These are phyloP conservation scores for Alentia gelatinosa DNA, from an alignment of 2,888 invertebrate genomes.

Conservation along the genomic window DNA sequence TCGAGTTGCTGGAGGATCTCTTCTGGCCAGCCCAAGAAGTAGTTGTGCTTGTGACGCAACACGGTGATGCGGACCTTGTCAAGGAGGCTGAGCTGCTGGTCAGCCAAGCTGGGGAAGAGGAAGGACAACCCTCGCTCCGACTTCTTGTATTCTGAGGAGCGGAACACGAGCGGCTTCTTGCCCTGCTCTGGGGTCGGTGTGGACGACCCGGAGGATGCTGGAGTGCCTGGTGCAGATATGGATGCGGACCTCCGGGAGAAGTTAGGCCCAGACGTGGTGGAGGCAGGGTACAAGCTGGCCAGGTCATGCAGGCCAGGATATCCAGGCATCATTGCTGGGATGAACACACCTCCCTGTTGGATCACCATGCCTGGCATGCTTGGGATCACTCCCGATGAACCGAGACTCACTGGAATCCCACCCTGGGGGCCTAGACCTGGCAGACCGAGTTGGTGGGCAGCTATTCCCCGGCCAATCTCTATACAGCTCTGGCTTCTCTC, in stretches of 20 bases:
- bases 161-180: constrained; percentile 28
- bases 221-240: constrained; percentile 21
- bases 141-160: constrained; percentile 56
- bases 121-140: constrained; percentile 64
- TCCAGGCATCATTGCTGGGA: constrained; percentile 15
- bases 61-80: constrained; percentile 66
- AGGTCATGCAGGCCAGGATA: constrained; percentile 9
- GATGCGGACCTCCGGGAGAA: constrained; percentile 2
- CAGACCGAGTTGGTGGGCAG: not conserved
- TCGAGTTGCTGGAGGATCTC: constrained; percentile 62
- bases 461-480: constrained; percentile 3
- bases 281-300: not conserved
- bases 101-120: constrained; percentile 64
- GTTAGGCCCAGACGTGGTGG: not conserved
- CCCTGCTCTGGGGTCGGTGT: constrained; percentile 4
- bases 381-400: not conserved
- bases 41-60: constrained; percentile 66
- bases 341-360: constrained; percentile 7
- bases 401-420: not conserved
- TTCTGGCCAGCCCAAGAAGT: constrained; percentile 66
- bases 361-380: constrained; percentile 18
- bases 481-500: constrained; percentile 27
- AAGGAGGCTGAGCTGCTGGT: constrained; percentile 62
- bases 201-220: constrained; percentile 1
- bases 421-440: not conserved